Conservation (phyloP, 1,140 invertebrate genomes). For the Caenorhabditis latens region DNA sequence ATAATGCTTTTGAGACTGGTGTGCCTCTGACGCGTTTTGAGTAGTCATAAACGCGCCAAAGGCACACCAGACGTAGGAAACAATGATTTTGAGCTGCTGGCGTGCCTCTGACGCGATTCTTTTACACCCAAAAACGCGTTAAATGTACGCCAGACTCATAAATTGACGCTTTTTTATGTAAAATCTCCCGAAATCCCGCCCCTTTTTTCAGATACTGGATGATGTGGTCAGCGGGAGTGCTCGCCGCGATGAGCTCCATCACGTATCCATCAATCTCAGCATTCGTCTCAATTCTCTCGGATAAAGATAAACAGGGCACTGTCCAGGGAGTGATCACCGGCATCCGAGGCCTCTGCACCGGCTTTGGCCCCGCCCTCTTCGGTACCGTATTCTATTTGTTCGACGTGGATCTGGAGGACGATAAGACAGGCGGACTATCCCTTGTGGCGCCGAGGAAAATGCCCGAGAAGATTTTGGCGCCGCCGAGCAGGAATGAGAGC, state of each 20-base stretch:
- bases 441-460: conserved; percentile 35
- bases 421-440: conserved; percentile 38
- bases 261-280: conserved; percentile 99
- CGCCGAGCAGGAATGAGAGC: conserved; percentile 73
- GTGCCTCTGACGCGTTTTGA: too few relatives aligned
- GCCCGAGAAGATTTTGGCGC: conserved; percentile 69
- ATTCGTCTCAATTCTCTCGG: conserved; percentile 95
- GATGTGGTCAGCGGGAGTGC: conserved; percentile 97
- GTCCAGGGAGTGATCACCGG: conserved; percentile 97
- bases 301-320: conserved; percentile 95
- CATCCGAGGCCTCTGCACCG: conserved; percentile 79
- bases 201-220: conserved; percentile 87
- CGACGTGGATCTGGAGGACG: conserved; percentile 87
- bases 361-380: conserved; percentile 93
- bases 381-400: conserved; percentile 98
- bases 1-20: too few relatives aligned
- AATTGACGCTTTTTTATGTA: too few relatives aligned
- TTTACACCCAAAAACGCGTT: too few relatives aligned
- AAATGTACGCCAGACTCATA: too few relatives aligned
- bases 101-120: background rate
- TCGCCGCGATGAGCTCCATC: conserved; percentile 91
- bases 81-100: too few relatives aligned
- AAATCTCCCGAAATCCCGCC: too few relatives aligned
- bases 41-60: too few relatives aligned
- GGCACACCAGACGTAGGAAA: too few relatives aligned